Conservation (phyloP, 2,113 vertebrate species). For the Bombycilla garrulus region DNA sequence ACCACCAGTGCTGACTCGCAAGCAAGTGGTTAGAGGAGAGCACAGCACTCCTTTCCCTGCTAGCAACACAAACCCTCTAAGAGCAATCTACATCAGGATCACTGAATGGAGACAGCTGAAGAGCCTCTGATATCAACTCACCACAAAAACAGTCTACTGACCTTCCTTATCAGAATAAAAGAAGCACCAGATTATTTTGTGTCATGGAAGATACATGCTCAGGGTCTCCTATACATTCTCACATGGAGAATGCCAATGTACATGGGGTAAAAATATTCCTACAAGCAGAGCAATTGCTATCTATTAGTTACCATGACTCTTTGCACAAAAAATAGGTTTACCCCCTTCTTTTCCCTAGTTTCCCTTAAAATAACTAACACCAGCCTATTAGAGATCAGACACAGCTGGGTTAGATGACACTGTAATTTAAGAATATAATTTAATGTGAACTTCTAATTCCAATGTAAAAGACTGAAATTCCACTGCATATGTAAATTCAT, state of each 20-base stretch:
- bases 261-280: neutral
- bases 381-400: constrained; percentile 10
- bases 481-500: constrained; percentile 33
- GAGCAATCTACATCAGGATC: neutral
- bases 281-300: neutral
- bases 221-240: neutral
- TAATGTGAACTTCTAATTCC: constrained; percentile 30
- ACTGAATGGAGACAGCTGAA: neutral
- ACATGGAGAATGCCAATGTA: neutral
- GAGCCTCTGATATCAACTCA: neutral
- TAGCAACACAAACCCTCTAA: neutral
- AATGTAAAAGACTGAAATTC: constrained; percentile 51
- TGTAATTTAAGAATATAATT: constrained; percentile 49
- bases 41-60: neutral
- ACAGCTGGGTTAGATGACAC: constrained; percentile 4
- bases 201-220: neutral
- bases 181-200: neutral
- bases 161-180: neutral
- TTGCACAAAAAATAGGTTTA: constrained; percentile 30
- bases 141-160: neutral
- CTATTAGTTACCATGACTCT: neutral
- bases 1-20: neutral
- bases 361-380: constrained; percentile 28
- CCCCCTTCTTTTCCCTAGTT: constrained; percentile 8
- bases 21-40: neutral